Evolutionary conservation across 2,113 vertebrate genomes (phyloP).

Genomic region (Collichthys lucidus): DNA sequence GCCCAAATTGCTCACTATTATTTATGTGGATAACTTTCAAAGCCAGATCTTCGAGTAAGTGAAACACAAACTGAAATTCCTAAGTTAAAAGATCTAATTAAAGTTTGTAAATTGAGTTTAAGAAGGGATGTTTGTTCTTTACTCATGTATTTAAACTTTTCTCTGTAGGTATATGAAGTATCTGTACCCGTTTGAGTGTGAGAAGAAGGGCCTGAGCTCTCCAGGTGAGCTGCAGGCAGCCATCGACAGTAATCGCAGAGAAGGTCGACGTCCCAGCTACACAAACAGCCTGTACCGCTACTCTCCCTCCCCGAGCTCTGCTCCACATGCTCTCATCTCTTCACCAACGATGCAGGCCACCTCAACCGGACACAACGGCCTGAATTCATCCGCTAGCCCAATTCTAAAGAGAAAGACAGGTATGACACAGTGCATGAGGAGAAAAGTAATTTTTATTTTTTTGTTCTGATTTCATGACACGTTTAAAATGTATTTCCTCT

Average conservation of each 20-base stretch:
- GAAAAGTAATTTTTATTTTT: neutral
- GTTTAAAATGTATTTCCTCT: neutral
- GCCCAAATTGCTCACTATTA: no score
- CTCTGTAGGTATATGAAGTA: constrained; percentile 94
- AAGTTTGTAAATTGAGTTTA: no score
- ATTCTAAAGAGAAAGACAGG: constrained; percentile 89
- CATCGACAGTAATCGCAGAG: constrained; percentile 95
- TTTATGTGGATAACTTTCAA: no score
- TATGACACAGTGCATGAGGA: neutral
- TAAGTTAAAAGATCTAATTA: no score
- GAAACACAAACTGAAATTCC: no score
- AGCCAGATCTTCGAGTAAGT: no score
- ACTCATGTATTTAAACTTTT: neutral
- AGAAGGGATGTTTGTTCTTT: no score
- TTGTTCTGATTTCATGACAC: neutral
- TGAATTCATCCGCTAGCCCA: constrained; percentile 84
- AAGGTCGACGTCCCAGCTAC: constrained; percentile 95
- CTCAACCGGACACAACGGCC: constrained; percentile 77
- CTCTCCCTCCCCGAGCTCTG: constrained; percentile 81
- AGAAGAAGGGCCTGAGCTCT: constrained; percentile 96
- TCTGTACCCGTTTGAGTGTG: constrained; percentile 96
- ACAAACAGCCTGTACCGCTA: constrained; percentile 92
- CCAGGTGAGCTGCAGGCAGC: constrained; percentile 95
- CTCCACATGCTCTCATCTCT: constrained; percentile 73
- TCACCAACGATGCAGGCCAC: constrained; percentile 89